A percentile compares a stretch with the other conserved stretches of the same genome.
Evolutionary conservation across 2,888 invertebrate genomes (phyloP).

Genomic region (Strigamia maritima): DNA sequence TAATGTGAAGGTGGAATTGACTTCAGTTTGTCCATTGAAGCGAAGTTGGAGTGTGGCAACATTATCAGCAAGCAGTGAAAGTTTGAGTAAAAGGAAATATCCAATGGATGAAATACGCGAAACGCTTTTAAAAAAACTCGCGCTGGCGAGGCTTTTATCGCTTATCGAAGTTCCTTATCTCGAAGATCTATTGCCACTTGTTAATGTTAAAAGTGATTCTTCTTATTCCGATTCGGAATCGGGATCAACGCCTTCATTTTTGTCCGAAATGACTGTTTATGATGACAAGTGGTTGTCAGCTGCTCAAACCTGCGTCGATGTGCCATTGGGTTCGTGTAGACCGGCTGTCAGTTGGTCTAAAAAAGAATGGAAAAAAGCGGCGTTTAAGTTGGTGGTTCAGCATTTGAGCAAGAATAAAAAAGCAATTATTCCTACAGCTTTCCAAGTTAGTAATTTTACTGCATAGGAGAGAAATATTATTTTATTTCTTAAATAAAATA

Average conservation of each 20-base stretch:
- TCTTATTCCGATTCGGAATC: background rate
- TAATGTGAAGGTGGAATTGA: background rate
- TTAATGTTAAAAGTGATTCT: background rate
- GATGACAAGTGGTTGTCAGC: background rate
- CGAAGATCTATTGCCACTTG: background rate
- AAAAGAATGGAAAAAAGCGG: conserved; percentile 22
- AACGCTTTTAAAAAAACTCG: background rate
- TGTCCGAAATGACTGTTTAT: background rate
- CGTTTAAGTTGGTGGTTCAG: conserved; percentile 12
- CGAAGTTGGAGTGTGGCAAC: background rate
- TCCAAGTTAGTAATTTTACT: background rate
- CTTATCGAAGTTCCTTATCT: background rate
- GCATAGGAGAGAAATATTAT: too few species aligned
- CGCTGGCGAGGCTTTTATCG: background rate
- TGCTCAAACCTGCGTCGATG: background rate
- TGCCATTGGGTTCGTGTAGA: conserved; percentile 25
- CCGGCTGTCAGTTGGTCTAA: conserved; percentile 29
- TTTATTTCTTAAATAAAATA: too few species aligned
- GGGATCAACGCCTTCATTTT: background rate
- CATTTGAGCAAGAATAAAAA: background rate
- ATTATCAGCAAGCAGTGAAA: background rate
- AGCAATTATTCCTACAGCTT: background rate
- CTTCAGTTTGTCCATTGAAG: background rate
- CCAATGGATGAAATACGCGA: background rate
- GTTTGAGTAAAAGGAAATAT: background rate